phyloP scores from a whole-genome alignment of 2,797 vertebrate genomes.

The Sebastes matsubarae region DNA sequence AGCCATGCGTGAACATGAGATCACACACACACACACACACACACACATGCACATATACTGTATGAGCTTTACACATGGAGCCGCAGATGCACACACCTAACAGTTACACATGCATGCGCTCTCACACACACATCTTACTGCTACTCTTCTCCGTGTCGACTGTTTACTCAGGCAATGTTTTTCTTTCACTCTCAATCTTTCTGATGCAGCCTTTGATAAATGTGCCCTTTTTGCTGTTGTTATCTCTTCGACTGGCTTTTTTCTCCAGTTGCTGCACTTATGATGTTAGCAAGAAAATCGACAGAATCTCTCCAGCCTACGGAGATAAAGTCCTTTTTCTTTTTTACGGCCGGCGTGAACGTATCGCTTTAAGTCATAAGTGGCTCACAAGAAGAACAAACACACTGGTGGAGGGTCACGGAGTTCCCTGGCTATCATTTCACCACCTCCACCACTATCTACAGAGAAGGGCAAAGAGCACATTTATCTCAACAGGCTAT shows the following conservation, averaged over 20 bases:
- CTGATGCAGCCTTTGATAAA: constrained; percentile 46
- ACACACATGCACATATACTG: constrained; percentile 8
- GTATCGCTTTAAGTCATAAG: constrained; percentile 45
- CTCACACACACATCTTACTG: not conserved
- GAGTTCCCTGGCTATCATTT: constrained; percentile 49
- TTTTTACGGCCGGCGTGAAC: not conserved
- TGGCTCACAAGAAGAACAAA: constrained; percentile 44
- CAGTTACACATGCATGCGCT: not conserved
- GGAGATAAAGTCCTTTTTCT: constrained; percentile 49
- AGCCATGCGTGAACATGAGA: constrained; percentile 53
- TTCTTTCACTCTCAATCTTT: constrained; percentile 33
- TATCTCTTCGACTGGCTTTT: constrained; percentile 25
- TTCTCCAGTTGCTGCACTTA: constrained; percentile 33
- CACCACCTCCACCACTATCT: constrained; percentile 43
- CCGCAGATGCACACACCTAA: not conserved
- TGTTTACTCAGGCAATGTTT: constrained; percentile 12
- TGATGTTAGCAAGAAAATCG: constrained; percentile 36
- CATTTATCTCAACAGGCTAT: constrained; percentile 56
- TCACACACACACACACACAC: constrained; percentile 31
- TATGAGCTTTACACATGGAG: constrained; percentile 22
- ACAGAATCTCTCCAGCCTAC: constrained; percentile 23
- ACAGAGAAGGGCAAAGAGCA: constrained; percentile 49
- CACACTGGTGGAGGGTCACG: constrained; percentile 30
- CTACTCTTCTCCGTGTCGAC: not conserved
- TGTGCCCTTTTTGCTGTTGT: constrained; percentile 23